phyloP scores from a whole-genome alignment of 2,797 vertebrate genomes.

The Limnodromus scolopaceus region DNA sequence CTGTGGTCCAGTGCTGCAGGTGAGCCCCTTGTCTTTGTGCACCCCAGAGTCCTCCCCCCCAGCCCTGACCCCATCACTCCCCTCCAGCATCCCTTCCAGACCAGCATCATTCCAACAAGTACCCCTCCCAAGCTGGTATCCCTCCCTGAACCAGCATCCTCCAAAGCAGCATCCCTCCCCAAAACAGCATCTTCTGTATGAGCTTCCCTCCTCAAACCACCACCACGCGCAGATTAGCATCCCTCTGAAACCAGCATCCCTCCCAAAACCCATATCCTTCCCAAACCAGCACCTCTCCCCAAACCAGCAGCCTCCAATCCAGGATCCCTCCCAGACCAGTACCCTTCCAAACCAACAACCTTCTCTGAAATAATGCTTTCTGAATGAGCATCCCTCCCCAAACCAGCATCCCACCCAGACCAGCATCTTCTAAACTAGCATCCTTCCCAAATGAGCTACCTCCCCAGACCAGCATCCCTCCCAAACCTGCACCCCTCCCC shows the following conservation, averaged over 20 bases:
- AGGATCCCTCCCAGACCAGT: too few relatives aligned
- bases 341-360: not conserved
- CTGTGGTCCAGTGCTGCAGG: not conserved
- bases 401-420: too few relatives aligned
- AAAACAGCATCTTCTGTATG: not conserved
- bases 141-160: too few relatives aligned
- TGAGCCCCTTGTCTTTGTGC: not conserved
- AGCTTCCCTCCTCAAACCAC: not conserved
- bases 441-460: not conserved
- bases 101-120: not conserved
- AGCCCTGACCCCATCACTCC: fast-evolving
- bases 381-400: not conserved
- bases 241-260: too few relatives aligned
- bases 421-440: not conserved
- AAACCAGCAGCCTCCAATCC: not conserved
- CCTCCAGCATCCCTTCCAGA: not conserved
- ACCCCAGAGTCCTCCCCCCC: not conserved
- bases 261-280: not conserved
- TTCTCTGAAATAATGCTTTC: not conserved
- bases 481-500: not conserved
- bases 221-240: not conserved
- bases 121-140: not conserved
- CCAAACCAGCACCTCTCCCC: not conserved
- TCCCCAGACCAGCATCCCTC: not conserved
- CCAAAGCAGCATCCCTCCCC: not conserved